Percentiles rank a stretch among this genome's conserved stretches.
Conservation (phyloP, 2,888 invertebrate genomes). For the Hetaerina titia region DNA sequence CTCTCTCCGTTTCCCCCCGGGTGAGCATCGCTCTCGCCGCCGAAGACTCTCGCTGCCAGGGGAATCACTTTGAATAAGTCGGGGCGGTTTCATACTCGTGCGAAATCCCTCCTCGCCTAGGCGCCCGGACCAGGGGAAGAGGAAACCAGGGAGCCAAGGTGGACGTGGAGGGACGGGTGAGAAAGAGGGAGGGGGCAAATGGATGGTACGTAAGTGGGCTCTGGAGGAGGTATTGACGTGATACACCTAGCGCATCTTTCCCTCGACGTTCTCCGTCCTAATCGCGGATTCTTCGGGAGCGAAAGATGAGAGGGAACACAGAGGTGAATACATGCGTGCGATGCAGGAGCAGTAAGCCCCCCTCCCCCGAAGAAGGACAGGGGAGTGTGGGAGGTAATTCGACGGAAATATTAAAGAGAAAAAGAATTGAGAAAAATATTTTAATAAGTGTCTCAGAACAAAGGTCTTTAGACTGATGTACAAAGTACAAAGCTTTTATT, state of each 20-base stretch:
- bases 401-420: no score
- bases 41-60: slow-evolving; percentile 2
- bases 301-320: background rate
- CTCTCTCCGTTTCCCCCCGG: slow-evolving; percentile 3
- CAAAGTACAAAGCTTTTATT: no score
- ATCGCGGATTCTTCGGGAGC: slow-evolving; percentile 31
- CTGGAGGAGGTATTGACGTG: background rate
- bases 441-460: no score
- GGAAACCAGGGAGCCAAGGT: background rate
- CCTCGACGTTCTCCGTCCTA: slow-evolving; percentile 14
- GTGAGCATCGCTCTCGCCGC: background rate
- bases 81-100: slow-evolving; percentile 16
- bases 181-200: background rate
- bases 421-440: no score
- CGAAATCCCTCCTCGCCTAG: slow-evolving; percentile 10
- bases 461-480: no score
- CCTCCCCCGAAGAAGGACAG: no score
- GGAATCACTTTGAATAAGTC: slow-evolving; percentile 58
- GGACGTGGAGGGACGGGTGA: background rate
- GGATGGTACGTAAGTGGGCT: background rate
- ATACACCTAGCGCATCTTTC: background rate
- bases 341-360: no score
- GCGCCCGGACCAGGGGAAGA: background rate
- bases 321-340: background rate
- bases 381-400: no score